phyloP scores from a whole-genome alignment of 2,113 vertebrate species.

The Paralichthys olivaceus region DNA sequence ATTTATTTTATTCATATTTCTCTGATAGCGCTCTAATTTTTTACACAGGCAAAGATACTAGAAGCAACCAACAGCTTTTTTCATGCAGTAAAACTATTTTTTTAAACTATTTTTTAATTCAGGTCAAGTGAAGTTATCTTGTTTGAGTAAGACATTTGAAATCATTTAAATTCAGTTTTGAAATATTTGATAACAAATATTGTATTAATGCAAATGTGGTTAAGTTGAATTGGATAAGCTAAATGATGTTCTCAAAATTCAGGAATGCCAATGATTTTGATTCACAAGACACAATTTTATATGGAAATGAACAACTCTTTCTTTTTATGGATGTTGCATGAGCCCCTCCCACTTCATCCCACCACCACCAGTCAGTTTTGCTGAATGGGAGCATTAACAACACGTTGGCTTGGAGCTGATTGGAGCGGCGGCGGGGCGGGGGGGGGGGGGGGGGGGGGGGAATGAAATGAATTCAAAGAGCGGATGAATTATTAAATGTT shows the following conservation, averaged over 20 bases:
- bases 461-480: conserved; percentile 62
- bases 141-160: background rate
- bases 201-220: too few species aligned
- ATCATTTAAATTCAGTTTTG: background rate
- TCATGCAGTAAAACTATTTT: too few species aligned
- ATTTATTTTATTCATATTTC: background rate
- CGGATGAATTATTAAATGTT: conserved; percentile 76
- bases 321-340: background rate
- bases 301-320: background rate
- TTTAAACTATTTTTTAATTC: background rate
- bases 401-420: conserved; percentile 29
- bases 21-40: background rate
- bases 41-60: too few species aligned
- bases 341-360: background rate
- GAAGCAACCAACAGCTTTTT: too few species aligned
- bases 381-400: conserved; percentile 21
- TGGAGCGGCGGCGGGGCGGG: conserved; percentile 22
- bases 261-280: background rate
- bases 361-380: conserved; percentile 8
- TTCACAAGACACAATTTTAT: background rate
- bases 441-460: conserved; percentile 7
- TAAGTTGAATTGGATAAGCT: too few species aligned
- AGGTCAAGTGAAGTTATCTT: too few species aligned
- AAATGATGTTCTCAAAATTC: background rate
- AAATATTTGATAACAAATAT: too few species aligned